Conservation (phyloP, 2,888 invertebrate species). For the Portevinia maculata region DNA sequence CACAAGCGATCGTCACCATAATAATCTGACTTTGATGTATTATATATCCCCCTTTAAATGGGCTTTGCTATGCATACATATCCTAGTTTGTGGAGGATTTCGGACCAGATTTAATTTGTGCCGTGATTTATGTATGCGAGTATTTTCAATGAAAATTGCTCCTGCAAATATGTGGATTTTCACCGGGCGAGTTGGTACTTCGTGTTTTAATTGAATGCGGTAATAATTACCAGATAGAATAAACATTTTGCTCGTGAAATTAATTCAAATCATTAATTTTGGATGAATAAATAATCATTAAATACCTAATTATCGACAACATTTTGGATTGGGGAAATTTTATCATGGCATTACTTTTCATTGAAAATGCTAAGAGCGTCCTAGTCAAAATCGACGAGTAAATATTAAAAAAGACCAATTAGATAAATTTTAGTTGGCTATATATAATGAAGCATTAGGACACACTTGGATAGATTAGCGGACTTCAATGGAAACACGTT, state of each 20-base stretch:
- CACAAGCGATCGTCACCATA: neutral
- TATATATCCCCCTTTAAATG: neutral
- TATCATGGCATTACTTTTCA: too few relatives aligned
- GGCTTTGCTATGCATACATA: neutral
- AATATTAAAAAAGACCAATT: too few relatives aligned
- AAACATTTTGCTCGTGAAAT: constrained; percentile 9
- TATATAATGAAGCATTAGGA: too few relatives aligned
- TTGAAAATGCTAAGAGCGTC: too few relatives aligned
- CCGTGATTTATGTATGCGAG: neutral
- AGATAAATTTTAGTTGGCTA: too few relatives aligned
- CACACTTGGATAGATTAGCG: too few relatives aligned
- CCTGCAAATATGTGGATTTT: neutral
- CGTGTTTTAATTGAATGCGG: constrained; percentile 11
- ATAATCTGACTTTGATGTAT: neutral
- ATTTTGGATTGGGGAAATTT: neutral
- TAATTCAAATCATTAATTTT: constrained; percentile 8
- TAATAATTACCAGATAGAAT: constrained; percentile 7
- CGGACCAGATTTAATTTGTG: neutral
- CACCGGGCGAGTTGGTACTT: neutral
- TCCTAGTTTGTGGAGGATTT: neutral
- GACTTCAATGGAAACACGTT: too few relatives aligned
- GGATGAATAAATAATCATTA: constrained; percentile 13
- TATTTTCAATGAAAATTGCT: neutral
- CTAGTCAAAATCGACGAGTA: too few relatives aligned
- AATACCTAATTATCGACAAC: constrained; percentile 12